Evolutionary conservation across 2,888 invertebrate species (phyloP), one percentile per base, ranked within the genome.

Genomic region (Philhelius pedissequus): DNA sequence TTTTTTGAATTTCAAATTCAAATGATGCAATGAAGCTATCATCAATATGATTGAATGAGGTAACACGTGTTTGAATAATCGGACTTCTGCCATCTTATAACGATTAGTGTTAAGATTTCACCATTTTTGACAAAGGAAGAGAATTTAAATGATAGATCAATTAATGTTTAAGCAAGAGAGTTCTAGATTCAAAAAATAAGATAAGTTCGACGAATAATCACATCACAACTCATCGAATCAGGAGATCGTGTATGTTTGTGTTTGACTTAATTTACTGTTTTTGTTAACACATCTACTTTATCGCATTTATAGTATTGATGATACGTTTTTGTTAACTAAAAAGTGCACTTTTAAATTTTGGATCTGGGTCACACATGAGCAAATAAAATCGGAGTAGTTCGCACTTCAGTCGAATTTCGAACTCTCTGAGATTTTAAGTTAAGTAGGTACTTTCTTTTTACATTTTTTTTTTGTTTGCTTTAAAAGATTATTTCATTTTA

Each of bases 401-500:
- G 76, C 58, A 66, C 43, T 73, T 38, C 13, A 22, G 15, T 4
- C 25, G 15, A 27, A 9, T 15, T 18, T 27, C 48, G 22, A n/a
- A 54, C 54, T 54, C 22, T 15, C 13, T 32, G 56, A 15, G 30
- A 38, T 11, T 54, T 38, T 32, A 38, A 15, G 13, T 32, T 54
- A 43, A 38, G 32, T 54, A 43, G 30, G 32, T 69, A 68, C 73
- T 77, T 69, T 60, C 73, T 52, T 82, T 78, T 43, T 8, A 32
- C 35, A 27, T 58, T 30, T 43, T 27, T 40, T 52, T 25, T 52
- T 13, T 1, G 15, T 30, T 32, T 20, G 43, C 43, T 43, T 43
- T 9, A 6, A 62, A 18, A 82, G 66, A 77, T 78, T 78, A 78
- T 74, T 78, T 78, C 78, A 78, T 78, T 78, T 74, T 66, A 77